phyloP scores from a whole-genome alignment of 2,113 vertebrate species.

The Porphyrio hochstetteri region DNA sequence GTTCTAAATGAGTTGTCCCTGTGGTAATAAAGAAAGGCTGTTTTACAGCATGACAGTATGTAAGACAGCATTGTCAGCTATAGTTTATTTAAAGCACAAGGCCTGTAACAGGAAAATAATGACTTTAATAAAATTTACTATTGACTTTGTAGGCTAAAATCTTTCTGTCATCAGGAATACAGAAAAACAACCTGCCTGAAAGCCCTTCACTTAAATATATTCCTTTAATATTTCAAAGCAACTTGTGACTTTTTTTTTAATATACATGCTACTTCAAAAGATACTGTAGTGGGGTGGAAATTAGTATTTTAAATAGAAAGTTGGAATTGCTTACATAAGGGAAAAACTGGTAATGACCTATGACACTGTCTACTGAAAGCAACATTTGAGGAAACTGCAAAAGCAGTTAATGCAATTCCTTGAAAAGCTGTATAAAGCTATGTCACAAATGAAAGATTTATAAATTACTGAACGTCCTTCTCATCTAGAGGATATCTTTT shows the following conservation, averaged over 20 bases:
- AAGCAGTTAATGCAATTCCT: conserved; percentile 76
- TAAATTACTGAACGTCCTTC: conserved; percentile 78
- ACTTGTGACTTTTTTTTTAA: conserved; percentile 74
- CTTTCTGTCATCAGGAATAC: conserved; percentile 80
- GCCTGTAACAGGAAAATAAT: conserved; percentile 83
- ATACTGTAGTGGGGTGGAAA: conserved; percentile 75
- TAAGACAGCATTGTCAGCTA: conserved; percentile 82
- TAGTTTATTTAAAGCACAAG: conserved; percentile 81
- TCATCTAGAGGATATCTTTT: conserved; percentile 78
- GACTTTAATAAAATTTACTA: conserved; percentile 88
- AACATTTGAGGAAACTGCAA: conserved; percentile 74
- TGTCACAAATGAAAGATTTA: conserved; percentile 81
- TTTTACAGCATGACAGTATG: conserved; percentile 79
- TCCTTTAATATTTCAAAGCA: conserved; percentile 86
- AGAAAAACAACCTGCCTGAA: conserved; percentile 79
- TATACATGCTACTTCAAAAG: conserved; percentile 80
- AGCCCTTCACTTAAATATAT: conserved; percentile 83
- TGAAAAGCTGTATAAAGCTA: conserved; percentile 75
- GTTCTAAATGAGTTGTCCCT: conserved; percentile 81
- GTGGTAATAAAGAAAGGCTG: conserved; percentile 95
- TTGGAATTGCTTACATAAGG: conserved; percentile 80
- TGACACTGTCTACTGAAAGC: conserved; percentile 74
- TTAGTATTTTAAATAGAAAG: conserved; percentile 84
- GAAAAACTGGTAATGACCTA: conserved; percentile 77
- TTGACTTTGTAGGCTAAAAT: conserved; percentile 85